Conservation (phyloP, 2,888 invertebrate species). For the Ischnura elegans region DNA sequence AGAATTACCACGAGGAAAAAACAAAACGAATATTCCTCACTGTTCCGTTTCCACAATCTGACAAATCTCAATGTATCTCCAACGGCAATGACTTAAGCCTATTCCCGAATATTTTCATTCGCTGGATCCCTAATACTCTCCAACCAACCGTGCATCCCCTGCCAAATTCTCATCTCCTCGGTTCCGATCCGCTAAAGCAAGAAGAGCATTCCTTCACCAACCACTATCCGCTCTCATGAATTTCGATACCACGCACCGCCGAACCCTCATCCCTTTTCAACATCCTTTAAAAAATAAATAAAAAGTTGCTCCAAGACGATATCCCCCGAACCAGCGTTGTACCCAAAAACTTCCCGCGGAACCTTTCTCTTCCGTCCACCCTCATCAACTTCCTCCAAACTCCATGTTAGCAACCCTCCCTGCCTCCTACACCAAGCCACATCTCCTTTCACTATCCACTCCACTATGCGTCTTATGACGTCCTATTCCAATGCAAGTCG, state of each 20-base stretch:
- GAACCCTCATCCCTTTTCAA: not conserved
- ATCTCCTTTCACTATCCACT: not conserved
- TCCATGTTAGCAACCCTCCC: too few relatives aligned
- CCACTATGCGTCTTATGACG: not conserved
- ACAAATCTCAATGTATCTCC: not conserved
- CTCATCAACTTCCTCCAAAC: not conserved
- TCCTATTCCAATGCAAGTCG: not conserved
- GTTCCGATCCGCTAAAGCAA: not conserved
- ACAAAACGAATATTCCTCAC: not conserved
- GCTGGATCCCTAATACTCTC: not conserved
- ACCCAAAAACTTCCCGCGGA: not conserved
- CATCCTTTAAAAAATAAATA: not conserved
- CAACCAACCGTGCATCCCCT: not conserved
- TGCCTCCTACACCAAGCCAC: not conserved
- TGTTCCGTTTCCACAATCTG: not conserved
- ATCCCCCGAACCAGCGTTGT: not conserved
- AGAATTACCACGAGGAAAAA: not conserved
- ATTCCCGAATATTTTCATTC: not conserved
- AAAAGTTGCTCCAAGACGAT: not conserved
- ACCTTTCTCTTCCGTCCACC: not conserved
- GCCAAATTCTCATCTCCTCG: not conserved
- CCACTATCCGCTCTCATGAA: constrained; percentile 28
- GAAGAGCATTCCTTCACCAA: not conserved
- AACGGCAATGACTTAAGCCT: not conserved
- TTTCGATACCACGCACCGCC: not conserved